A percentile compares a stretch with the other conserved stretches of the same genome.
Conservation (phyloP, 1,140 invertebrate species). For the Matsumurasca onukii region DNA sequence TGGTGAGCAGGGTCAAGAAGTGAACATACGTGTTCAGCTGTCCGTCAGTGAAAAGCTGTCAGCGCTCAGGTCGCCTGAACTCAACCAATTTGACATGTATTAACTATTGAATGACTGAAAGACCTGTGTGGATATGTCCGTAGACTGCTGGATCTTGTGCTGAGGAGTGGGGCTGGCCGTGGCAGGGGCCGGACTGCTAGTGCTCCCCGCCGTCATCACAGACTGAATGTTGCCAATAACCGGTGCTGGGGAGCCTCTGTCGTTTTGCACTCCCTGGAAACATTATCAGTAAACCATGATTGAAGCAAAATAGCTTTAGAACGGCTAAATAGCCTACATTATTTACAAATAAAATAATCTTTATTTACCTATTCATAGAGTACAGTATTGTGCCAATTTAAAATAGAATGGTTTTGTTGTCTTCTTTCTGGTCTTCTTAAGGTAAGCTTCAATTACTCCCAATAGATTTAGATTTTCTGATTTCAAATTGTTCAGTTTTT, state of each 20-base stretch:
- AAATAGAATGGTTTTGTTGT: background rate
- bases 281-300: background rate
- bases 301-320: background rate
- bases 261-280: conserved; percentile 6
- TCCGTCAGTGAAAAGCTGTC: too few species aligned
- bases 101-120: too few species aligned
- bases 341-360: background rate
- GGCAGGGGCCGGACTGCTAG: background rate
- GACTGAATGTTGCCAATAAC: conserved; percentile 25
- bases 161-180: background rate
- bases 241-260: conserved; percentile 25
- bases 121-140: too few species aligned
- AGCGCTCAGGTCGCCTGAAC: too few species aligned
- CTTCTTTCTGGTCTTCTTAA: background rate
- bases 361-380: background rate
- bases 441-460: background rate
- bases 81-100: too few species aligned
- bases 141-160: too few species aligned
- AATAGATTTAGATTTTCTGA: too few species aligned
- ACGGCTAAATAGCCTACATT: background rate
- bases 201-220: background rate
- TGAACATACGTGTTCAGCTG: too few species aligned
- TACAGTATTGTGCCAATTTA: background rate
- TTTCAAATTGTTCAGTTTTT: too few species aligned
- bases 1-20: too few species aligned